Evolutionary conservation across 2,113 vertebrate genomes (phyloP).

Genomic region (Anguilla rostrata): DNA sequence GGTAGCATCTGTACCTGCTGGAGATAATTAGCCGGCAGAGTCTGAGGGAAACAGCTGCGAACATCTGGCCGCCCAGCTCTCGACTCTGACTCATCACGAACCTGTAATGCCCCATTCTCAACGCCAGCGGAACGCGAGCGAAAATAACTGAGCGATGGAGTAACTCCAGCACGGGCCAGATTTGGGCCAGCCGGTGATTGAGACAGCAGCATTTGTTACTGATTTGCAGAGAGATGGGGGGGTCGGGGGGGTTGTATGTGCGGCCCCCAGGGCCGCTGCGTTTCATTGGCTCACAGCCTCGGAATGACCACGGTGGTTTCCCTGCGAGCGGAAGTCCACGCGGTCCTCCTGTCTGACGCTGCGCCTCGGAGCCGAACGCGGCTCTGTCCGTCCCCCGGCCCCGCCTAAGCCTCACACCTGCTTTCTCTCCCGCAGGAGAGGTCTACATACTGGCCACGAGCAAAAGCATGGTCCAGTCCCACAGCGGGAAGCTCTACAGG

Average conservation of each 20-base stretch:
- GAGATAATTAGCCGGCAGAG: slow-evolving; percentile 17
- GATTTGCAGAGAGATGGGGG: slow-evolving; percentile 42
- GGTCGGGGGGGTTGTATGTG: background rate
- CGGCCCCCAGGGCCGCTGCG: slow-evolving; percentile 48
- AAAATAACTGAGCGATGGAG: slow-evolving; percentile 25
- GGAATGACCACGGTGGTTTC: slow-evolving; percentile 32
- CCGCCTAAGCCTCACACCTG: background rate
- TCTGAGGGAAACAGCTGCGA: slow-evolving; percentile 17
- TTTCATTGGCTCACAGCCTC: background rate
- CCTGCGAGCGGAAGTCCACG: slow-evolving; percentile 45
- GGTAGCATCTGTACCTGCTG: slow-evolving; percentile 27
- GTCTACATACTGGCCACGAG: slow-evolving; percentile 92
- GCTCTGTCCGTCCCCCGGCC: background rate
- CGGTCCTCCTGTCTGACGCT: slow-evolving; percentile 43
- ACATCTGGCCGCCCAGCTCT: slow-evolving; percentile 31
- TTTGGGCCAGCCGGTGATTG: slow-evolving; percentile 31
- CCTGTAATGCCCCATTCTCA: slow-evolving; percentile 44
- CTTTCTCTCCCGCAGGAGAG: slow-evolving; percentile 78
- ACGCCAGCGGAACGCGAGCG: slow-evolving; percentile 42
- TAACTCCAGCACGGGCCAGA: slow-evolving; percentile 44
- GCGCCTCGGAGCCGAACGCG: slow-evolving; percentile 44
- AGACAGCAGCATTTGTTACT: slow-evolving; percentile 52
- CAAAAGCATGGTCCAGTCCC: slow-evolving; percentile 90
- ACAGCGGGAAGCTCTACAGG: slow-evolving; percentile 95
- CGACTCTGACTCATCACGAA: slow-evolving; percentile 20